Percentiles rank a stretch among this genome's conserved stretches.
Evolutionary conservation across 2,113 vertebrate species (phyloP).

Genomic region (Thinocorus orbignyianus): DNA sequence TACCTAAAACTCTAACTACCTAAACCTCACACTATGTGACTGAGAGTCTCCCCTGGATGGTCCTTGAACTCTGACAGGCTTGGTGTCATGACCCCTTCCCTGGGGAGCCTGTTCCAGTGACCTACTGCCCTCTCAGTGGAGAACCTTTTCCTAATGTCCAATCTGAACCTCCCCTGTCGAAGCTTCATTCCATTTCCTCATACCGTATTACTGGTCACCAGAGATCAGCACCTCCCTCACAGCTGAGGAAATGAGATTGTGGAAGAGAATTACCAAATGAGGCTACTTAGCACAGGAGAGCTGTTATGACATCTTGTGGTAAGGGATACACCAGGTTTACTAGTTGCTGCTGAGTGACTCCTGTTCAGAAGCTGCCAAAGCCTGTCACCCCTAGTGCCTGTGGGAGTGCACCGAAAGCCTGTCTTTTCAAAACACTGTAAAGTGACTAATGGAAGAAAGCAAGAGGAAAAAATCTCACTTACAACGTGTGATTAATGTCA

Average conservation of each 20-base stretch:
- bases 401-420: background rate
- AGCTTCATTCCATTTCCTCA: background rate
- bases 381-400: background rate
- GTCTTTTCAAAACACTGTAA: background rate
- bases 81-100: background rate
- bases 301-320: background rate
- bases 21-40: background rate
- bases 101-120: background rate
- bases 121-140: background rate
- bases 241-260: background rate
- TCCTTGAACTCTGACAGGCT: background rate
- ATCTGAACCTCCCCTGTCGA: background rate
- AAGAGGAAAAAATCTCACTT: background rate
- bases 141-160: background rate
- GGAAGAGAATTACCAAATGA: background rate
- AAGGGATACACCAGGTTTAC: background rate
- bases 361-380: background rate
- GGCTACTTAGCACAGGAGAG: background rate
- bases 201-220: background rate
- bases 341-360: background rate
- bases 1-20: background rate
- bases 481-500: background rate
- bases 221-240: background rate
- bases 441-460: background rate
- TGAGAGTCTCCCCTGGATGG: rapidly evolving